These are phyloP conservation scores for Euproctis similis DNA, from an alignment of 2,888 invertebrate genomes.

Conservation along the genomic window DNA sequence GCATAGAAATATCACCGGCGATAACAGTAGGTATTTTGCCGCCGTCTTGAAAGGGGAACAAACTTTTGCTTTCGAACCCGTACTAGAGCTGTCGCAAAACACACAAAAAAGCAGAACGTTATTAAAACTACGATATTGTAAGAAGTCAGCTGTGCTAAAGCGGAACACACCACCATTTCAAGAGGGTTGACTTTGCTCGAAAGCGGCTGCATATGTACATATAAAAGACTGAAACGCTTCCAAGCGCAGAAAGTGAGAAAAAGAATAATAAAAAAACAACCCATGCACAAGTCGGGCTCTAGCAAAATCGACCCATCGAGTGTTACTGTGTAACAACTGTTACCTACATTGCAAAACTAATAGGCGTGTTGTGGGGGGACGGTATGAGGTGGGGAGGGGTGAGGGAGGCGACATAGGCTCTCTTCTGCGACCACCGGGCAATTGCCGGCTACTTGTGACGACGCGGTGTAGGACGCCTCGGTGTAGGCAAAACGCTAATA, in stretches of 20 bases:
- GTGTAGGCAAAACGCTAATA: slow-evolving; percentile 26
- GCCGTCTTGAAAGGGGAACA: slow-evolving; percentile 85
- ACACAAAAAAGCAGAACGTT: slow-evolving; percentile 60
- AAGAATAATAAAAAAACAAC: slow-evolving; percentile 28
- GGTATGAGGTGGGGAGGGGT: slow-evolving; percentile 19
- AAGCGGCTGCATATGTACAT: slow-evolving; percentile 40
- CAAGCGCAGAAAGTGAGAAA: slow-evolving; percentile 20
- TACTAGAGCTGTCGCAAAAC: slow-evolving; percentile 74
- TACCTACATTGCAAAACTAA: slow-evolving; percentile 43
- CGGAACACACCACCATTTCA: slow-evolving; percentile 63
- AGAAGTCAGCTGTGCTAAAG: slow-evolving; percentile 34
- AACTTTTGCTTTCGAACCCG: slow-evolving; percentile 79
- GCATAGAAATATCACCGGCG: slow-evolving; percentile 86
- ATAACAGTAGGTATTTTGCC: slow-evolving; percentile 83
- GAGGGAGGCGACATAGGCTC: slow-evolving; percentile 50
- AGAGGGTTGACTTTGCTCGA: slow-evolving; percentile 72
- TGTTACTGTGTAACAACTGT: slow-evolving; percentile 35
- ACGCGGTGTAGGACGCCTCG: slow-evolving; percentile 9
- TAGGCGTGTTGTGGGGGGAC: slow-evolving; percentile 18
- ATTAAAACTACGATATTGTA: slow-evolving; percentile 25
- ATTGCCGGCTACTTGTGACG: slow-evolving; percentile 4
- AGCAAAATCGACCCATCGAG: slow-evolving; percentile 49
- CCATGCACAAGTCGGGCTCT: slow-evolving; percentile 64
- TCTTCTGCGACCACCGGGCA: slow-evolving; percentile 60
- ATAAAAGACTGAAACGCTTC: slow-evolving; percentile 7